Conservation (phyloP, 1,140 invertebrate species). For the Drosophila bipectinata region DNA sequence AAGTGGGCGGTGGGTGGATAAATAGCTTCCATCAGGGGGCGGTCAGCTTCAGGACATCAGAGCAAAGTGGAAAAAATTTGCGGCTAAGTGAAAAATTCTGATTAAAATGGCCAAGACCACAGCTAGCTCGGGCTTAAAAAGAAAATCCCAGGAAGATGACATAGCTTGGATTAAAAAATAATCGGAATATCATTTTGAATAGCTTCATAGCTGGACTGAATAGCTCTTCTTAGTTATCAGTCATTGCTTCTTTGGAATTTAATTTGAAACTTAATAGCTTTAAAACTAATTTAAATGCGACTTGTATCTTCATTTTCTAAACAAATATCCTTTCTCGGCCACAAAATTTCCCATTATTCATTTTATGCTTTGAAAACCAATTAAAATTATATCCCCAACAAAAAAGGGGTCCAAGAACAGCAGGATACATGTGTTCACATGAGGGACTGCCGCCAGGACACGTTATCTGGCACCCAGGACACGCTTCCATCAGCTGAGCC, state of each 20-base stretch:
- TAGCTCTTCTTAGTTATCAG: no score
- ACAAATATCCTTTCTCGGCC: conserved; percentile 33
- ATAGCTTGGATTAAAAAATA: conserved; percentile 21
- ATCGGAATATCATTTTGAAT: conserved; percentile 28
- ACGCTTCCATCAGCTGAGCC: conserved; percentile 33
- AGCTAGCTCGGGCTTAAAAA: conserved; percentile 18
- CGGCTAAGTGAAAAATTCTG: conserved; percentile 51
- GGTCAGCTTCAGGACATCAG: conserved; percentile 49
- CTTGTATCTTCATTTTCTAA: conserved; percentile 13
- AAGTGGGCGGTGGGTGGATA: conserved; percentile 22
- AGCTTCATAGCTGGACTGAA: not conserved
- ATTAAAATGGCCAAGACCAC: conserved; percentile 48
- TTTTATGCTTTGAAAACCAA: conserved; percentile 39
- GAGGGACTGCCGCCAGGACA: conserved; percentile 7
- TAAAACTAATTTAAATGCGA: conserved; percentile 30
- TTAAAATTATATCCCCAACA: conserved; percentile 29
- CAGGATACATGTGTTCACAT: conserved; percentile 19
- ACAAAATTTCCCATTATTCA: conserved; percentile 29
- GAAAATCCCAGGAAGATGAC: conserved; percentile 33
- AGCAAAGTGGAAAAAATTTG: not conserved
- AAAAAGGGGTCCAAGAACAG: not conserved
- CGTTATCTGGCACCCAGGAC: conserved; percentile 23
- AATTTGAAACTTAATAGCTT: not conserved
- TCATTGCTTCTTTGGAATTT: no score
- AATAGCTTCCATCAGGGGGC: conserved; percentile 27